Conservation (phyloP, 1,140 invertebrate species). For the Drosophila nigromelanica region DNA sequence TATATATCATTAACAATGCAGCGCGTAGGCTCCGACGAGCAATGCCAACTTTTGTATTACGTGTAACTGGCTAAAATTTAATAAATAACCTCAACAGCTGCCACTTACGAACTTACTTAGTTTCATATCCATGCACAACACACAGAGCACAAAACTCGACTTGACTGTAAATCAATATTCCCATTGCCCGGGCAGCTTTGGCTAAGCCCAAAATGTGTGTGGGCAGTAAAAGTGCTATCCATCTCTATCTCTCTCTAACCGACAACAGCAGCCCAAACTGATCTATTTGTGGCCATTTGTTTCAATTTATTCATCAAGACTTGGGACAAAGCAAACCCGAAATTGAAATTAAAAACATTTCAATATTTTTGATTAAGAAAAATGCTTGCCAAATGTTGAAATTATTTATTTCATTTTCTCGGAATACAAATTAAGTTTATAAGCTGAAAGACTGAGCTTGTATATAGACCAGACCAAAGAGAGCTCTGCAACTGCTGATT, state of each 20-base stretch:
- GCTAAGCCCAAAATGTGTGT: neutral
- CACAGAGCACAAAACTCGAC: constrained; percentile 2
- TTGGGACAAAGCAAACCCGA: constrained; percentile 48
- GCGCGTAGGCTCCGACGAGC: constrained; percentile 26
- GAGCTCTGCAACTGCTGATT: too few species aligned
- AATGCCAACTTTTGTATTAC: constrained; percentile 48
- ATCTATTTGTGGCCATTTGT: constrained; percentile 60
- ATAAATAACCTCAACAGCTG: constrained; percentile 63
- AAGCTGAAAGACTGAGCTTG: too few species aligned
- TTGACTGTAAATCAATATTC: constrained; percentile 36
- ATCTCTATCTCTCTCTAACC: neutral
- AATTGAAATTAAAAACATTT: constrained; percentile 70
- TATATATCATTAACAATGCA: constrained; percentile 62
- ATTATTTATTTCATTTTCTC: constrained; percentile 11
- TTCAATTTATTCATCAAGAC: constrained; percentile 69
- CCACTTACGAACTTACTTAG: constrained; percentile 29
- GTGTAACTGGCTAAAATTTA: constrained; percentile 55
- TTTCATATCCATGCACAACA: neutral
- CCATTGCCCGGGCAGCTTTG: neutral
- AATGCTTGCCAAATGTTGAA: constrained; percentile 31
- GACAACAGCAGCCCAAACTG: constrained; percentile 9
- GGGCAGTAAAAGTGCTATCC: constrained; percentile 4
- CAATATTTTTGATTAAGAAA: constrained; percentile 45
- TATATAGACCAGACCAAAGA: too few species aligned
- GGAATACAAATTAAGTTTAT: neutral